These are phyloP conservation scores for Drymonia ruficornis DNA, from an alignment of 2,888 invertebrate species.

Conservation along the genomic window DNA sequence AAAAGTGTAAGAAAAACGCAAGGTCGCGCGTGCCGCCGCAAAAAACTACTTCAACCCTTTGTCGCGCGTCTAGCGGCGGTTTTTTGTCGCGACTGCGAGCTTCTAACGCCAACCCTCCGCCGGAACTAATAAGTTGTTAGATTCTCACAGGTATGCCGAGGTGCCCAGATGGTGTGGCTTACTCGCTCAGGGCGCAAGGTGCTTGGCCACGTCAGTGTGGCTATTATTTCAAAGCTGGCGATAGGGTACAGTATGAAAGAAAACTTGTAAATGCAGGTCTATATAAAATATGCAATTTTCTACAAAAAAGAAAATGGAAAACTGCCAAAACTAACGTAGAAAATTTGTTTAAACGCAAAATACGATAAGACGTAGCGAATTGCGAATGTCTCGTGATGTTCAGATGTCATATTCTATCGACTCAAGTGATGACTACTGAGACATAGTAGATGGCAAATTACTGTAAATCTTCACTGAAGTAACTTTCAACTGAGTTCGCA, in stretches of 20 bases:
- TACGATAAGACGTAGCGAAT: too few species aligned
- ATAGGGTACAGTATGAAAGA: not conserved
- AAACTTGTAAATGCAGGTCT: too few species aligned
- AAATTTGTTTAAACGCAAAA: too few species aligned
- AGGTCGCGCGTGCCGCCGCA: conserved; percentile 54
- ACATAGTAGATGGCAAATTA: too few species aligned
- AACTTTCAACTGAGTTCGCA: not conserved
- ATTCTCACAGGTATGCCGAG: conserved; percentile 48
- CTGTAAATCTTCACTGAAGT: not conserved
- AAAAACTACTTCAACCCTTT: conserved; percentile 58
- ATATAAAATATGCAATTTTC: too few species aligned
- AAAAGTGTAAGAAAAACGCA: conserved; percentile 49
- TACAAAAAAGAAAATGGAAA: too few species aligned
- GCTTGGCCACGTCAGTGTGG: not conserved
- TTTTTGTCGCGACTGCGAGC: conserved; percentile 46
- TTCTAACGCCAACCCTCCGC: conserved; percentile 58
- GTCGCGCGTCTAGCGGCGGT: conserved; percentile 54
- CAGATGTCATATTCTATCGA: too few species aligned
- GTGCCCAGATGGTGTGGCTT: not conserved
- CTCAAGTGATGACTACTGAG: too few species aligned
- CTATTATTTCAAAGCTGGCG: not conserved
- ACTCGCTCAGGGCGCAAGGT: not conserved
- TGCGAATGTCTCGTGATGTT: not conserved
- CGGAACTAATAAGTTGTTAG: conserved; percentile 63
- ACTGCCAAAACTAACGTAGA: too few species aligned